Percentiles rank a stretch among this genome's conserved stretches.
phyloP scores from a whole-genome alignment of 2,113 vertebrate species.

The Atrichornis clamosus region DNA sequence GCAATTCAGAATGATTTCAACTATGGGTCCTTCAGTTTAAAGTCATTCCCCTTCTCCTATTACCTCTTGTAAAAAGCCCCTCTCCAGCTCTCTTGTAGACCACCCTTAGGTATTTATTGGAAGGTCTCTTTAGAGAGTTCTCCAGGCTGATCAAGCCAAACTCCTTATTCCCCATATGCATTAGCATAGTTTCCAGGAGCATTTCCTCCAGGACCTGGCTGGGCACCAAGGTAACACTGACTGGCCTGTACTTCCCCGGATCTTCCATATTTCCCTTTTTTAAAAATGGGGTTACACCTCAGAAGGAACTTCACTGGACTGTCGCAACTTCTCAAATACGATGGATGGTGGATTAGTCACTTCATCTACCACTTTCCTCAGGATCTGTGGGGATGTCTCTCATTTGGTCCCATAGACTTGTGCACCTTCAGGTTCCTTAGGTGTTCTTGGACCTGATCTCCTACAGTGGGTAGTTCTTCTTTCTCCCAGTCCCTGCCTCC shows the following conservation, averaged over 20 bases:
- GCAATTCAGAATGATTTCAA: background rate
- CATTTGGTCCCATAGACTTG: background rate
- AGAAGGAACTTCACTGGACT: background rate
- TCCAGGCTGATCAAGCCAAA: background rate
- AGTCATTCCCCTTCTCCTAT: background rate
- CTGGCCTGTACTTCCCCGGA: accelerated
- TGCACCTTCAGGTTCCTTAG: background rate
- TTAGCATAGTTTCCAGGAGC: background rate
- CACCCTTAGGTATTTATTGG: background rate
- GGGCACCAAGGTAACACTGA: background rate
- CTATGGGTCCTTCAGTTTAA: background rate
- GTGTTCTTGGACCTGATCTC: background rate
- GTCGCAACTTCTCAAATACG: background rate
- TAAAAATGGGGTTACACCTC: background rate
- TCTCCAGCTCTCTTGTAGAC: background rate
- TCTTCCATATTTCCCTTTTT: background rate
- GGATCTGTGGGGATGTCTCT: background rate
- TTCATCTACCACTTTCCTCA: background rate
- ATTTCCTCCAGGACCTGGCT: background rate
- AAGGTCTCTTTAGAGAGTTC: background rate
- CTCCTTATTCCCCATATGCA: background rate
- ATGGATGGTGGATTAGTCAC: background rate
- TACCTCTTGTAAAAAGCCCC: background rate
- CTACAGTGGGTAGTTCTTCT: background rate
- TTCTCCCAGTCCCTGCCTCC: background rate